These are phyloP conservation scores for Odocoileus virginianus DNA, from an alignment of 2,113 vertebrate genomes.

Conservation along the genomic window DNA sequence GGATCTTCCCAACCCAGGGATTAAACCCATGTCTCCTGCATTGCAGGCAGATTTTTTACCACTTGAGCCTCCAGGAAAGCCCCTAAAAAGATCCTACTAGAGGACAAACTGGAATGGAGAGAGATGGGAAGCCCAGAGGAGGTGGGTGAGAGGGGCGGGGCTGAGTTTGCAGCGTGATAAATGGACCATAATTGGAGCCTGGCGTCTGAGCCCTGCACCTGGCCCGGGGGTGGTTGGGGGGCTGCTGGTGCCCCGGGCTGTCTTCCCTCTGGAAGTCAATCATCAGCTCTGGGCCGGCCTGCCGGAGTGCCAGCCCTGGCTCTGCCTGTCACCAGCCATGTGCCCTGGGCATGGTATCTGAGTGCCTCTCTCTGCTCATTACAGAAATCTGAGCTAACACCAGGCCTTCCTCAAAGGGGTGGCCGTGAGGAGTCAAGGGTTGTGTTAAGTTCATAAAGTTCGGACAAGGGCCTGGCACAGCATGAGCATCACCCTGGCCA, in stretches of 20 bases:
- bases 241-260: neutral
- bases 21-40: neutral
- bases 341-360: neutral
- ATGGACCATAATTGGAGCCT: neutral
- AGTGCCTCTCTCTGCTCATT: neutral
- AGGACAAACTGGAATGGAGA: neutral
- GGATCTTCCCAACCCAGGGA: neutral
- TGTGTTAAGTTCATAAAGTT: neutral
- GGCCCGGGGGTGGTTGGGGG: neutral
- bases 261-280: slow-evolving; percentile 26
- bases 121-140: neutral
- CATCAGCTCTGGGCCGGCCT: neutral
- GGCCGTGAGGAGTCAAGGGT: neutral
- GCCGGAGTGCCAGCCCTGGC: neutral
- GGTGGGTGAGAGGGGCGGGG: neutral
- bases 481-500: too few relatives aligned
- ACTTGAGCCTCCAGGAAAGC: neutral
- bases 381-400: neutral
- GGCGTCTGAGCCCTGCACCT: neutral
- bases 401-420: neutral
- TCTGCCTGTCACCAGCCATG: neutral
- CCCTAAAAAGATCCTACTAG: neutral
- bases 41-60: neutral
- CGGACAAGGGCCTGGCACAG: neutral
- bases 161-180: neutral